Evolutionary conservation across 2,797 vertebrate genomes (phyloP), one percentile per base, ranked within the genome.

Genomic region (Acrossocheilus fasciatus): DNA sequence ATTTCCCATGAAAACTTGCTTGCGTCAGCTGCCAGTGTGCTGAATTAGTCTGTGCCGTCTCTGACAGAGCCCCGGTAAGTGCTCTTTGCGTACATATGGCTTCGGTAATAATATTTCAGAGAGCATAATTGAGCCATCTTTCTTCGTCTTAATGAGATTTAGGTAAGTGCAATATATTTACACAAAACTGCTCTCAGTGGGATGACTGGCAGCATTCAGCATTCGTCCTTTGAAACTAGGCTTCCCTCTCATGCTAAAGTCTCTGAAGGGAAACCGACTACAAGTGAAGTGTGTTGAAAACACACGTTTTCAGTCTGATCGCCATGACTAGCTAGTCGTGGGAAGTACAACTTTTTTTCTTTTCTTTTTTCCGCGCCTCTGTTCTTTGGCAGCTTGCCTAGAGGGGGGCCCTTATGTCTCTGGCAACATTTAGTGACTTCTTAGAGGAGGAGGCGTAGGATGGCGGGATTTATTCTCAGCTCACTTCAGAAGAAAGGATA

Each of bases 1-100:
- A 52, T 76, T 81, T 69, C 23, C 52, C 18, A 77, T 36, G 70
- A 74, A 86, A 86, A 69, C 17, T 73, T 77, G 73, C 80, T 34
- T 77, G 73, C 39, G 3, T 82, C 86, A 87, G 79, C 45, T 74
- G 34, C 77, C 34, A 43, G 57, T 43, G 30, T 68, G 70, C 78
- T 66, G 30, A 86, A 52, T 74, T 18, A 20, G 69, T 20, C 43
- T 43, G 47, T 82, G 18, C 26, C 52, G 6, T 76, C 23, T 76
- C 50, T 69, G n/a, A 54, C 47, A 57, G 23, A 66, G 34, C 2
- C 30, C 30, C 62, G 0, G 54, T 59, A 14, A 41, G 73, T 75
- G 45, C 34, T 41, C 34, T 17, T 39, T 64, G 47, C 18, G 1
- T 52, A 66, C 36, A 36, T 54, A 41, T 47, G 70, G 14, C 15